These are phyloP conservation scores for Aegithalos caudatus DNA, from an alignment of 2,113 vertebrate genomes.

Conservation along the genomic window DNA sequence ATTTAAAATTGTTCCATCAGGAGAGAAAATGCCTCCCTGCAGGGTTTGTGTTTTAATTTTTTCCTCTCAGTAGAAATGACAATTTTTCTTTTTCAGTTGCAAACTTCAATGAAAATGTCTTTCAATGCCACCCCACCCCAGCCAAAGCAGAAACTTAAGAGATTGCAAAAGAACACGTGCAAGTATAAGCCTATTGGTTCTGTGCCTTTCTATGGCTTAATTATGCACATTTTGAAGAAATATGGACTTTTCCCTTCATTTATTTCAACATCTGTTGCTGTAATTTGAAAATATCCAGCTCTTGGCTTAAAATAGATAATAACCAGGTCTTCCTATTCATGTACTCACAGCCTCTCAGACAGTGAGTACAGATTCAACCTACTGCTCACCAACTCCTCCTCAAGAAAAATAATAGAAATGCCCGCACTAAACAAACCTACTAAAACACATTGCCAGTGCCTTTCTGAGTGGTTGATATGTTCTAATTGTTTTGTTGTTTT, in stretches of 20 bases:
- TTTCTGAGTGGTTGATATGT: background rate
- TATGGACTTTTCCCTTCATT: fast-evolving
- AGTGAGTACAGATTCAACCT: background rate
- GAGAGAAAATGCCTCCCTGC: background rate
- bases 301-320: background rate
- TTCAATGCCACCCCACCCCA: fast-evolving
- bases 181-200: background rate
- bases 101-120: background rate
- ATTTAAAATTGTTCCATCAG: background rate
- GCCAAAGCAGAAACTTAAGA: background rate
- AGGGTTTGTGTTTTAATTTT: background rate
- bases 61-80: background rate
- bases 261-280: background rate
- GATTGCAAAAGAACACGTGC: background rate
- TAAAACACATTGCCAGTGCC: background rate
- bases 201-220: background rate
- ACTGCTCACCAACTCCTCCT: background rate
- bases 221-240: background rate
- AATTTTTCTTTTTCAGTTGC: background rate
- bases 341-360: background rate
- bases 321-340: background rate
- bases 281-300: background rate
- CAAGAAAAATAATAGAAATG: background rate
- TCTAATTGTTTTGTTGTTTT: too few relatives aligned
- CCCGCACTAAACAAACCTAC: background rate